Conservation (phyloP, 2,113 vertebrate species). For the Plecturocebus donacophilus region DNA sequence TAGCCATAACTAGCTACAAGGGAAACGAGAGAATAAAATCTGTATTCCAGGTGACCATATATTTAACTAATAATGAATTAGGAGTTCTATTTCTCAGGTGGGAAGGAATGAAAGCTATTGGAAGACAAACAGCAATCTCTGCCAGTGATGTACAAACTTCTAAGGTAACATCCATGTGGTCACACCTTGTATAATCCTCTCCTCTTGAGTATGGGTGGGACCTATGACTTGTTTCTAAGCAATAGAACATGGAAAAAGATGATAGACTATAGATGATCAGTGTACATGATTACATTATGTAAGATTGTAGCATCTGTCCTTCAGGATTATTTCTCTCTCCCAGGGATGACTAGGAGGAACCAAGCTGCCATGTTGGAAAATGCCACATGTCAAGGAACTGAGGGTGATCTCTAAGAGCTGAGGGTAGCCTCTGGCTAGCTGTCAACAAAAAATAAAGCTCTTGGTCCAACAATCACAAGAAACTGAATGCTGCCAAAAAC, state of each 20-base stretch:
- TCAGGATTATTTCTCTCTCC: background rate
- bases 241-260: conserved; percentile 10
- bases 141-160: background rate
- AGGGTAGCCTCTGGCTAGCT: background rate
- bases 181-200: background rate
- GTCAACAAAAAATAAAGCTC: conserved; percentile 1
- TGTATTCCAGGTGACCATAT: background rate
- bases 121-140: background rate
- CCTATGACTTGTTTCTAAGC: background rate
- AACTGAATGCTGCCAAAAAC: background rate
- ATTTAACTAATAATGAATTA: background rate
- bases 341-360: background rate
- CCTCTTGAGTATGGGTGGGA: background rate
- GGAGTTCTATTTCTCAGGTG: background rate
- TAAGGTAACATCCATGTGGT: background rate
- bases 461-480: background rate
- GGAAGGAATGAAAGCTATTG: background rate
- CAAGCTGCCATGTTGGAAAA: background rate
- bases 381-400: background rate
- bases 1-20: background rate
- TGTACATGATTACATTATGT: background rate
- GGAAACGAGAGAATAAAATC: background rate
- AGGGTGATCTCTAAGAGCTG: background rate
- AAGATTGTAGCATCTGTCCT: background rate
- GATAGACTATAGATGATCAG: background rate